These are phyloP conservation scores for Pherbina coryleti DNA, from an alignment of 2,888 invertebrate genomes.

Conservation along the genomic window DNA sequence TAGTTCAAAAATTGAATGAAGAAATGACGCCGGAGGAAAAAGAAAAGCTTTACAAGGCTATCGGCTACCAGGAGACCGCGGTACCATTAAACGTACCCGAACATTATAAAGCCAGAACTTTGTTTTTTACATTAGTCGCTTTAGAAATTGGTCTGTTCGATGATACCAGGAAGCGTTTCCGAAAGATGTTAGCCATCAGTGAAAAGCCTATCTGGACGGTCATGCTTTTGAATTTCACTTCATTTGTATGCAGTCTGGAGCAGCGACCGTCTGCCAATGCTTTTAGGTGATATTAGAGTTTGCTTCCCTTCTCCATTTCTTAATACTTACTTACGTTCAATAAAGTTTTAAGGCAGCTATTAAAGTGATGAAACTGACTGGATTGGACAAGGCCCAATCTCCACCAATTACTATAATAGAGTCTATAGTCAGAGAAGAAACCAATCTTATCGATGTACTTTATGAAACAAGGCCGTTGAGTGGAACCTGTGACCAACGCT, in stretches of 20 bases:
- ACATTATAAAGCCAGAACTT: constrained; percentile 82
- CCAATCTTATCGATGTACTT: constrained; percentile 79
- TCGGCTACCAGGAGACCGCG: constrained; percentile 94
- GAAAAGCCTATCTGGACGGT: constrained; percentile 66
- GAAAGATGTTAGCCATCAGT: neutral
- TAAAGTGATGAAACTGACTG: constrained; percentile 79
- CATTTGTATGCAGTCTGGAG: constrained; percentile 76
- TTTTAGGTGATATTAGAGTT: constrained; percentile 72
- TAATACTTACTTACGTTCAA: too few relatives aligned
- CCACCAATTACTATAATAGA: constrained; percentile 75
- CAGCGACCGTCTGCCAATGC: constrained; percentile 86
- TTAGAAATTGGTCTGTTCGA: constrained; percentile 81
- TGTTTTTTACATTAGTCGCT: constrained; percentile 81
- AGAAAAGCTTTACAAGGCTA: constrained; percentile 90
- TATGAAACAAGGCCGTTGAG: constrained; percentile 95
- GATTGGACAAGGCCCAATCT: constrained; percentile 73
- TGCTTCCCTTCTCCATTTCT: constrained; percentile 42
- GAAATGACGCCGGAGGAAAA: constrained; percentile 96
- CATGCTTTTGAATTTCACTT: constrained; percentile 75
- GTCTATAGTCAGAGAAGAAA: constrained; percentile 63
- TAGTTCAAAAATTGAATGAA: constrained; percentile 80
- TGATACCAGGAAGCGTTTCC: constrained; percentile 59
- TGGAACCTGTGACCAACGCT: constrained; percentile 82
- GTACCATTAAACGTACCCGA: constrained; percentile 79
- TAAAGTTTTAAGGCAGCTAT: constrained; percentile 77